Conservation (phyloP, 1,140 invertebrate genomes). For the Diprion similis region DNA sequence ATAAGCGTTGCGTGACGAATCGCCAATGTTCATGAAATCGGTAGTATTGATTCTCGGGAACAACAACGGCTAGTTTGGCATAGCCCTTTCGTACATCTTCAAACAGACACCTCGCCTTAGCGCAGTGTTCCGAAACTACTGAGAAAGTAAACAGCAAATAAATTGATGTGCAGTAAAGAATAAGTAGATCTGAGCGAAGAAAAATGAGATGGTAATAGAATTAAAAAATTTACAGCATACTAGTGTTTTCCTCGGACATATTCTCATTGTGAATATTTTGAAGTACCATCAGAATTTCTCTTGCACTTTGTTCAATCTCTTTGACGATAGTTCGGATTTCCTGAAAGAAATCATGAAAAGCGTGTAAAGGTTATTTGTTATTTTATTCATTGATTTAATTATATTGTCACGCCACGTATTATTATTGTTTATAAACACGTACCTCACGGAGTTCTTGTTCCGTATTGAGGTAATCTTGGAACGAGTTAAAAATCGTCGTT, state of each 20-base stretch:
- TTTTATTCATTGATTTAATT: no score
- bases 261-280: slow-evolving; percentile 75
- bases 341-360: slow-evolving; percentile 55
- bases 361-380: slow-evolving; percentile 25
- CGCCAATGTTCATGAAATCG: slow-evolving; percentile 87
- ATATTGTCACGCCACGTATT: no score
- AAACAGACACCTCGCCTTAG: slow-evolving; percentile 66
- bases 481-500: slow-evolving; percentile 66
- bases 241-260: slow-evolving; percentile 64
- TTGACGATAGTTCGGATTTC: slow-evolving; percentile 72
- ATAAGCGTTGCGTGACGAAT: slow-evolving; percentile 80
- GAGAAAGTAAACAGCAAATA: slow-evolving; percentile 37
- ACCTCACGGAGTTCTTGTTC: slow-evolving; percentile 74
- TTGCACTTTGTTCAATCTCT: slow-evolving; percentile 72
- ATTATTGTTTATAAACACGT: slow-evolving; percentile 16
- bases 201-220: slow-evolving; percentile 22
- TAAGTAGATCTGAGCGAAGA: slow-evolving; percentile 10
- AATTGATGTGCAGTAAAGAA: slow-evolving; percentile 24
- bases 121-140: slow-evolving; percentile 66
- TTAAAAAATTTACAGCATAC: slow-evolving; percentile 31
- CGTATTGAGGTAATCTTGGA: slow-evolving; percentile 69
- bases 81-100: slow-evolving; percentile 65
- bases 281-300: slow-evolving; percentile 73
- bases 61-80: slow-evolving; percentile 63
- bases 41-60: slow-evolving; percentile 76